phyloP scores from a whole-genome alignment of 2,888 invertebrate genomes.

The Julus scanicus region DNA sequence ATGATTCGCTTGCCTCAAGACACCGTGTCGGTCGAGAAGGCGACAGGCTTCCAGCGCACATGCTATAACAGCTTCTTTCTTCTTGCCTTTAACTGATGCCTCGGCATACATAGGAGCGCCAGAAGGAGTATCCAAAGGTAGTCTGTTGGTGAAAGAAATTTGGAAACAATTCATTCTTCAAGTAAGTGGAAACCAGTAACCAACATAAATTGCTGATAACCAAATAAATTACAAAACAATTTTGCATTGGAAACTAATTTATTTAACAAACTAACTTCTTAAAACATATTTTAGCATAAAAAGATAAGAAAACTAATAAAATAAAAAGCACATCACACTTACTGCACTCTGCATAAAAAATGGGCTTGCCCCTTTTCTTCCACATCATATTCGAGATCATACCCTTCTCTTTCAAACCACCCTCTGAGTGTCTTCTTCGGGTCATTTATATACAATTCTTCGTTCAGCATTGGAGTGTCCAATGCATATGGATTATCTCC shows the following conservation, averaged over 20 bases:
- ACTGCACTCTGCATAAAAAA: constrained; percentile 79
- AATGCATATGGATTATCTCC: constrained; percentile 84
- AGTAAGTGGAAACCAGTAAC: too few relatives aligned
- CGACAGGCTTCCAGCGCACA: constrained; percentile 96
- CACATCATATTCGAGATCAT: constrained; percentile 85
- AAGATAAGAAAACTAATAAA: neutral
- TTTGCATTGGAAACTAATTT: too few relatives aligned
- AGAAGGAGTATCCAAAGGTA: constrained; percentile 69
- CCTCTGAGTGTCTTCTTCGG: constrained; percentile 94
- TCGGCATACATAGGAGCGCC: constrained; percentile 85
- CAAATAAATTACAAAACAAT: neutral
- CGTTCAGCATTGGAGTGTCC: constrained; percentile 72
- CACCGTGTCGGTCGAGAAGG: constrained; percentile 86
- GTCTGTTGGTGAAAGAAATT: constrained; percentile 49
- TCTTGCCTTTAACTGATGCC: constrained; percentile 88
- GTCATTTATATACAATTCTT: constrained; percentile 90
- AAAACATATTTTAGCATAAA: too few relatives aligned
- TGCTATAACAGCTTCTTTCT: constrained; percentile 91
- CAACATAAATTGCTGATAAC: neutral
- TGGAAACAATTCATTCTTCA: neutral
- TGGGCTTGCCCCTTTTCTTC: constrained; percentile 87
- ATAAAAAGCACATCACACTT: constrained; percentile 59
- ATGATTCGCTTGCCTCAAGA: constrained; percentile 86
- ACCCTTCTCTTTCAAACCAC: constrained; percentile 94
- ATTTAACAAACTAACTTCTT: too few relatives aligned